Base-by-base conservation (phyloP, 2,888 invertebrate genomes). In the Mermis nigrescens region DNA sequence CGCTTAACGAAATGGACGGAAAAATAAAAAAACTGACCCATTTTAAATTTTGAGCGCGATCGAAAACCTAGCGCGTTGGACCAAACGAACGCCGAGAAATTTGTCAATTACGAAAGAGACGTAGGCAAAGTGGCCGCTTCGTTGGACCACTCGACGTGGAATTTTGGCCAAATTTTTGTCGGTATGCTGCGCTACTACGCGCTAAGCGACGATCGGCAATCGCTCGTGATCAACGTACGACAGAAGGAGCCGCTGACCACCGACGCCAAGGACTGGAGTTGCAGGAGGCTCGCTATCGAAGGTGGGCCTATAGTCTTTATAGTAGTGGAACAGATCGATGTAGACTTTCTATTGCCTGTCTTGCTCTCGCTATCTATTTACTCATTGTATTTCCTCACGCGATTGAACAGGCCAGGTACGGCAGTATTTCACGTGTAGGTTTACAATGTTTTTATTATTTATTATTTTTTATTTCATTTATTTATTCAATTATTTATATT, bases 221-320 rank as follows among this genome's bases (percentile, higher is more conserved):
- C 26, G 26, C 32, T 63, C 29, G 67, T 70, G 3, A 63, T 72
- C 3, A 67, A 67, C 27, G 65, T 72, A 2, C 60, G 67, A 2
- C 64, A 65, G 26, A 55, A 58, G 12, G 57, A 59, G 2, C 62
- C 61, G 1, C 56, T 70, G 19, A 62, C 62, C 2, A 63, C 67
- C 26, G 63, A 64, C 2, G 69, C 72, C 4, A 72, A 70, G 60
- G 68, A 68, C 45, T 75, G 74, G 75, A 63, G 62, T 4, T 69
- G 70, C 22, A 67, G 68, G 57, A 70, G 69, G 58, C 64, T 74
- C 26, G 69, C 72, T 19, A 68, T 76, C 57, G 74, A 75, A 71
- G 72, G 73, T 70, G 60, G 58, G 61, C 51, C 19, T 38, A 19
- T 38, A 38, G 19, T 19, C 38, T 28, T 48, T 28, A 32, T 48